Evolutionary conservation across 2,888 invertebrate genomes (phyloP).

Genomic region (Hedychridium roseum): DNA sequence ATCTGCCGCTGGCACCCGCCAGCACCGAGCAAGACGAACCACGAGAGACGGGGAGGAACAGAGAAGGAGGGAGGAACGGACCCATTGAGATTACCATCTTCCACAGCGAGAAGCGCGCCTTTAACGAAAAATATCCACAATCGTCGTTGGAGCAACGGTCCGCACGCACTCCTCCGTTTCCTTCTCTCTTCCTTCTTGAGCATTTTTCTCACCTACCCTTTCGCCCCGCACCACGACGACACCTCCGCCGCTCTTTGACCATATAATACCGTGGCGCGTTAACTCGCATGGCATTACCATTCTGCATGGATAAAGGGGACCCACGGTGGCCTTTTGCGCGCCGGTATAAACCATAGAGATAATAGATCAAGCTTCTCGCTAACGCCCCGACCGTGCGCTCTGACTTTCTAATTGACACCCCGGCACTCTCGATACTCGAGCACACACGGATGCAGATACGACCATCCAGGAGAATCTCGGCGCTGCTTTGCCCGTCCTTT

Average conservation of each 20-base stretch:
- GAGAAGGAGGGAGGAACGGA: too few species aligned
- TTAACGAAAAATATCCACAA: slow-evolving; percentile 7
- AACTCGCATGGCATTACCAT: slow-evolving; percentile 16
- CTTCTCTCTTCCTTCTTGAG: slow-evolving; percentile 11
- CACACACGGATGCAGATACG: too few species aligned
- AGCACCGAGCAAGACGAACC: slow-evolving; percentile 35
- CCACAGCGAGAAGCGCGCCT: slow-evolving; percentile 19
- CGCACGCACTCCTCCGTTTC: too few species aligned
- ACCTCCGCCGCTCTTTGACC: background rate
- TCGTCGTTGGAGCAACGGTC: too few species aligned
- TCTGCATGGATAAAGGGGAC: slow-evolving; percentile 21
- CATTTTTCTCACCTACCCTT: slow-evolving; percentile 1
- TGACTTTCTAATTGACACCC: too few species aligned
- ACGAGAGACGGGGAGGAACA: too few species aligned
- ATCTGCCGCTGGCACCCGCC: slow-evolving; percentile 50
- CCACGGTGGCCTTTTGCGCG: background rate
- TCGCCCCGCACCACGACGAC: background rate
- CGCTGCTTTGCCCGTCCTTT: too few species aligned
- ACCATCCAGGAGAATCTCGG: too few species aligned
- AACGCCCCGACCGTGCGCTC: too few species aligned
- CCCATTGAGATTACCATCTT: slow-evolving; percentile 53
- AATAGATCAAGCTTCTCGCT: too few species aligned
- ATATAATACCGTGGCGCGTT: background rate
- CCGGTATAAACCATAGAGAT: too few species aligned
- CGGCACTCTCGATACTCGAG: too few species aligned